Base-by-base conservation (phyloP, 2,113 vertebrate species). In the Calypte anna region DNA sequence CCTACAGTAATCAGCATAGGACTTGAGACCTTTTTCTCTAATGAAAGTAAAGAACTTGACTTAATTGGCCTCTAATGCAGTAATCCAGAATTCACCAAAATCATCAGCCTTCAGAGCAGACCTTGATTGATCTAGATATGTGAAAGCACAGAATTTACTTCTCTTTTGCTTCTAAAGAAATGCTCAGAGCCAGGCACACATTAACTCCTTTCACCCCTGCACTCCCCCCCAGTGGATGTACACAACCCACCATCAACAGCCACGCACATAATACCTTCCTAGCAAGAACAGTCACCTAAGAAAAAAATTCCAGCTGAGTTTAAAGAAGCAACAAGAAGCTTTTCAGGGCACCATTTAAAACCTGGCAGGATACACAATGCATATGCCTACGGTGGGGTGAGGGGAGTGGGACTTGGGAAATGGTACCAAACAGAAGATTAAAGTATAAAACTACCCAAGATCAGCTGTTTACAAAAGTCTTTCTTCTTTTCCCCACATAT, bases 161-260 rank as follows among this genome's bases (percentile, higher is more conserved):
- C 58, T 68, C 48, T 82, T 82, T 86, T 89, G 48, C 88, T 91
- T 84, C 80, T 30, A 64, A 51, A 95, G 75, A 88, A 94, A 93
- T 44, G 54, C 75, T 57, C 79, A 82, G 38, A 90, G 86, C 80
- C 30, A 36, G 40, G 55, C 33, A 0, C 30, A 19, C 28, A 55
- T 27, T 62, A 67, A 85, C 77, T 88, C 83, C 72, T 83, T 64
- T 44, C 54, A 62, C 68, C 83, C 72, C 80, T 64, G n/a, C 54
- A 62, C 68, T 93, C 85, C 91, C 62, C 76, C 75, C 23, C 15
- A 11, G 9, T 25, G 77, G 33, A 38, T 66, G 1, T 10, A 73
- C 93, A 50, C 1, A 91, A 31, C 62, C 46, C 40, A 62, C 83
- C 76, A 54, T 57, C 36, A 91, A 70, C 76, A 89, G 21, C 6